Base-by-base conservation (phyloP, 64 coral and sea anemone species). In the Hydrozoanthus tunicans region DNA sequence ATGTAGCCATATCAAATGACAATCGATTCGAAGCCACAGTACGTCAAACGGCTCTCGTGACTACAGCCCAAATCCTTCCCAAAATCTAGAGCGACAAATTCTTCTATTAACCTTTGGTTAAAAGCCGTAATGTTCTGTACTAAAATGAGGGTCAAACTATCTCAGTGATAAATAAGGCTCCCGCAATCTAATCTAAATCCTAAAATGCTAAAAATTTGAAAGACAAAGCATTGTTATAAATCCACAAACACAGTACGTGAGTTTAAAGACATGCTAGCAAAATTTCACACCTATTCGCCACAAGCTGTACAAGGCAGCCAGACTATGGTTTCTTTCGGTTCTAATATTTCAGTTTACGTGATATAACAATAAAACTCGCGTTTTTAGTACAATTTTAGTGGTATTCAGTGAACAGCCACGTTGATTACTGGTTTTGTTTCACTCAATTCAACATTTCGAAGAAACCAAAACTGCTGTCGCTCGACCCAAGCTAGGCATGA, bases 21-120 rank as follows among this genome's bases (percentile, higher is more conserved):
- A 88, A 74, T 74, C 68, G 26, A 88, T 70, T 88, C n/a, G 20
- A 56, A 73, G 68, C 67, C 67, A 86, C 83, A 67, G 24, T 86
- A 58, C 66, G 83, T 86, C 66, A 86, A 86, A 74, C 84, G 15
- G 56, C 14, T 88, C 53, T 88, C 84, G 84, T 88, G 84, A 88
- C 84, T 88, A 23, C 14, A 88, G 84, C 84, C 84, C 58, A 88
- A 86, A 57, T 71, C 63, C 70, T 12, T 74, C 54, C 67, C 53
- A 59, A 88, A 88, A 60, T 13, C 53, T 6, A 59, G 27, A 86
- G 58, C 27, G 66, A 71, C 53, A 73, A 81, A 62, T 20, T 61
- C 32, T 81, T 32, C 57, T 23, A 81, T 81, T 62, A 81, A 81
- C 59, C 79, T 59, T 51, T 63, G 24, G 14, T 8, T 61, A 73